Evolutionary conservation across 1,140 invertebrate genomes (phyloP), one percentile per base, ranked within the genome.

Genomic region (Olivierus martensii): DNA sequence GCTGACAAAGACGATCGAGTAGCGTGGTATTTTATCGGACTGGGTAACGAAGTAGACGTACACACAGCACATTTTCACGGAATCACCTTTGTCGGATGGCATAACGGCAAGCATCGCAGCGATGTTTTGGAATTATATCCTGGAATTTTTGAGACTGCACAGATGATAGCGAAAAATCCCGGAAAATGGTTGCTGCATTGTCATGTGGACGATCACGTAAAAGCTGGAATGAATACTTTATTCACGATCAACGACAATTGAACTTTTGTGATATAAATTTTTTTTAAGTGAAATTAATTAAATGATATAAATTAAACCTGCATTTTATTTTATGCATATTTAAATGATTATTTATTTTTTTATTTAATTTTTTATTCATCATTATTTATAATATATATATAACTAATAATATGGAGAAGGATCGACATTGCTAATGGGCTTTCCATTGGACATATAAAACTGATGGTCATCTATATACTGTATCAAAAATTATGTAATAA

Each of bases 11-110:
- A 59, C 9, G 62, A 65, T 34, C 47, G 55, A 15, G 61, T 61
- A 10, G 61, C 61, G 22, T 66, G 63, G 62, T 65, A 66, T 35
- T 51, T 67, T 0, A 38, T 67, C 28, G 63, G 63, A 10, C 50
- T 65, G 12, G 65, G 65, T 14, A 61, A 57, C 2, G 62, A 63
- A 50, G 45, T 53, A 17, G 65, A 67, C 41, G 55, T 61, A 15
- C 65, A 67, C 52, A 65, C 65, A 0, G 64, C 65, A 1, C 65
- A 67, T 49, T 64, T 67, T 43, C 65, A 67, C 46, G 65, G 64
- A 15, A 61, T 65, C 46, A 64, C 64, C 4, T 64, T 65, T 52
- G 44, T 63, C 7, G 55, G 53, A 14, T 51, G 57, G 19, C 50
- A 58, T 15, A 49, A 59, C 12, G 52, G 52, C 9, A 45, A 59